A percentile compares a stretch with the other conserved stretches of the same genome.
Conservation (phyloP, 2,113 vertebrate genomes). For the Condylura cristata region DNA sequence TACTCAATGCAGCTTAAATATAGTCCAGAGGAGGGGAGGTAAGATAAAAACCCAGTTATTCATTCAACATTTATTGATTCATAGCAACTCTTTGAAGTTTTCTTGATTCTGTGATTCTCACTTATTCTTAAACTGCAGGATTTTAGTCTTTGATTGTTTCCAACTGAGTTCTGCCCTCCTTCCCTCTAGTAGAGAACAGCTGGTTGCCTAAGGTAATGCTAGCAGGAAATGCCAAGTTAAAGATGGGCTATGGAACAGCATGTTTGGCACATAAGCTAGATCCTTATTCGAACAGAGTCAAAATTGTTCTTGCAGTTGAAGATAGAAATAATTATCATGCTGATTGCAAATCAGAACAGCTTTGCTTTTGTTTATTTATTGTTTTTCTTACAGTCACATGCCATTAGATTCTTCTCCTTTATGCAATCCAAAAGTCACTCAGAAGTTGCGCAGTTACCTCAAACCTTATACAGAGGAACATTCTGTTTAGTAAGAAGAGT, state of each 20-base stretch:
- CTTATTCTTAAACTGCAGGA: conserved; percentile 34
- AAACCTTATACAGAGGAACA: neutral
- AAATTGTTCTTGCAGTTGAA: neutral
- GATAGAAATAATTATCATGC: neutral
- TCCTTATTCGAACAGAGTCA: neutral
- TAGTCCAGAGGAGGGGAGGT: neutral
- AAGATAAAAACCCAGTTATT: neutral
- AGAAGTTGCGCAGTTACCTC: neutral
- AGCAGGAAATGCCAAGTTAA: conserved; percentile 42
- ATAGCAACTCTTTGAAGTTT: conserved; percentile 12
- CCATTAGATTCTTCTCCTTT: neutral
- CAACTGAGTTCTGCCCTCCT: conserved; percentile 24
- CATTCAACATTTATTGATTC: conserved; percentile 46
- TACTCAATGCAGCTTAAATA: conserved; percentile 1
- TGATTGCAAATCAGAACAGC: neutral
- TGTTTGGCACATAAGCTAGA: neutral
- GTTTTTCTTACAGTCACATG: neutral
- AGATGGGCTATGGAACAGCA: conserved; percentile 13
- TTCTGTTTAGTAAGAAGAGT: neutral
- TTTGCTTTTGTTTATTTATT: neutral
- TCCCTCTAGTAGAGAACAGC: conserved; percentile 19
- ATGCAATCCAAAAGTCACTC: neutral
- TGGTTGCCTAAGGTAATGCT: neutral
- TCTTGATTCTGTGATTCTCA: conserved; percentile 46
- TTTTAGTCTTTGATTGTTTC: conserved; percentile 60